phyloP scores from a whole-genome alignment of 2,888 invertebrate genomes.

The Athetis lepigone region DNA sequence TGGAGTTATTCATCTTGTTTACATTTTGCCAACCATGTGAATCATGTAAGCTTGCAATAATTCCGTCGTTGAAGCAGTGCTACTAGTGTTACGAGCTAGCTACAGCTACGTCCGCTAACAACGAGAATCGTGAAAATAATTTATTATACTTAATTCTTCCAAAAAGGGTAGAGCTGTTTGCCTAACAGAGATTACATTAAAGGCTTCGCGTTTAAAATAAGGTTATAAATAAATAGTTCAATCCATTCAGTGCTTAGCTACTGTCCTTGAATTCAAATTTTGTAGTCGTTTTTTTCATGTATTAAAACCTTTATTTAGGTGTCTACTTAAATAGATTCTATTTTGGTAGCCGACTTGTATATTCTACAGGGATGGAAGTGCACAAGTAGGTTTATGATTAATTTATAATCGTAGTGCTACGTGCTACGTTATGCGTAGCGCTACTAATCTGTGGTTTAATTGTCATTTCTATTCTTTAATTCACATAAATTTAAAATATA shows the following conservation, averaged over 20 bases:
- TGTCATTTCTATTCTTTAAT: no score
- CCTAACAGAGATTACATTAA: background rate
- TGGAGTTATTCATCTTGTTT: background rate
- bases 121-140: no score
- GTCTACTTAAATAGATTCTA: conserved; percentile 37
- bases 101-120: no score
- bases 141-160: no score
- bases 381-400: background rate
- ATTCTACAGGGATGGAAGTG: conserved; percentile 1
- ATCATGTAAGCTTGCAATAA: background rate
- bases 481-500: no score
- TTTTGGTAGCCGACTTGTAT: conserved; percentile 26
- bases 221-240: conserved; percentile 2
- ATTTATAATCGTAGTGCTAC: conserved; percentile 30
- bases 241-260: conserved; percentile 6
- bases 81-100: background rate
- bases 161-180: no score
- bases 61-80: no score
- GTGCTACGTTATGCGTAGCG: conserved; percentile 23
- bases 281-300: conserved; percentile 6
- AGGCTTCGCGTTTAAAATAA: background rate
- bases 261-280: conserved; percentile 22
- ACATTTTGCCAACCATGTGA: background rate
- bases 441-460: background rate
- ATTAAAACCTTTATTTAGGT: conserved; percentile 33